Percentiles rank a stretch among this genome's conserved stretches.
phyloP scores from a whole-genome alignment of 2,888 invertebrate species.

The Quadriops clusia region DNA sequence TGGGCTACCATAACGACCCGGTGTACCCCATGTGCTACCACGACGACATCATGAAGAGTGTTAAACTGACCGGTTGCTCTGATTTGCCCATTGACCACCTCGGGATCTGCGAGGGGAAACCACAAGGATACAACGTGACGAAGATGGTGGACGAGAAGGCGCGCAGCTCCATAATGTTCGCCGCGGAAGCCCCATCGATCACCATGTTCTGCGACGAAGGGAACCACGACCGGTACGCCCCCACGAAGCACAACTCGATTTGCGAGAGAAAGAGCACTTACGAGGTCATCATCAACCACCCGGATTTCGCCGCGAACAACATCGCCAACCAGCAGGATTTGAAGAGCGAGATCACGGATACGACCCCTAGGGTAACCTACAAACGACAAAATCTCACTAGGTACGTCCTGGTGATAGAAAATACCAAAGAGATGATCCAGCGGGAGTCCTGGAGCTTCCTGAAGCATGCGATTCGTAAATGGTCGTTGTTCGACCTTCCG shows the following conservation, averaged over 20 bases:
- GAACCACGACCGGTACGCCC: constrained; percentile 48
- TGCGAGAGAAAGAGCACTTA: constrained; percentile 48
- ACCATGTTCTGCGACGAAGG: constrained; percentile 49
- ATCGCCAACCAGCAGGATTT: constrained; percentile 19
- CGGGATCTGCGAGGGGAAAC: constrained; percentile 26
- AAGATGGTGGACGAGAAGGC: constrained; percentile 38
- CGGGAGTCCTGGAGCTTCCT: constrained; percentile 50
- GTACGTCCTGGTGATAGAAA: constrained; percentile 46
- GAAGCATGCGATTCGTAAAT: constrained; percentile 45
- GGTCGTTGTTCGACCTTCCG: constrained; percentile 44
- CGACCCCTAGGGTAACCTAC: constrained; percentile 39
- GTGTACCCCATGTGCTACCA: constrained; percentile 46
- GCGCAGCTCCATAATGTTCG: constrained; percentile 42
- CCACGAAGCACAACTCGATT: constrained; percentile 53
- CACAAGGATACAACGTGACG: constrained; percentile 30
- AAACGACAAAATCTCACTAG: constrained; percentile 42
- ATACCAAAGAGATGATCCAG: constrained; percentile 44
- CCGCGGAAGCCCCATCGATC: constrained; percentile 40
- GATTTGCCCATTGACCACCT: constrained; percentile 37
- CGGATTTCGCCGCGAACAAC: constrained; percentile 36
- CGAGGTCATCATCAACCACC: constrained; percentile 44
- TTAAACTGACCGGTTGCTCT: constrained; percentile 42
- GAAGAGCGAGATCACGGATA: constrained; percentile 32
- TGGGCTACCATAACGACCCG: constrained; percentile 45
- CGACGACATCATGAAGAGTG: constrained; percentile 31